These are phyloP conservation scores for Aepyceros melampus DNA, from an alignment of 2,113 vertebrate species.

Conservation along the genomic window DNA sequence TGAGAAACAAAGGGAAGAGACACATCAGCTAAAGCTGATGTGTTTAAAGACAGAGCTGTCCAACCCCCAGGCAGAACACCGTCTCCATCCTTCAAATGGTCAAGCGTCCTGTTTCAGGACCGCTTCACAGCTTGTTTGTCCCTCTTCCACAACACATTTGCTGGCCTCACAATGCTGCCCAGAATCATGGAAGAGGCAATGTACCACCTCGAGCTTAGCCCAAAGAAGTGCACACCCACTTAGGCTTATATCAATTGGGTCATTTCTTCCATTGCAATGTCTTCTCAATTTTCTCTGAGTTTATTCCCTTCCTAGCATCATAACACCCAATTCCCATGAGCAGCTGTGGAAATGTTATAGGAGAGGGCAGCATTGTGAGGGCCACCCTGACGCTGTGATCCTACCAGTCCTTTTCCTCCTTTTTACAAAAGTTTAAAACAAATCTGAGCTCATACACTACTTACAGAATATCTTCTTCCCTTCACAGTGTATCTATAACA, in stretches of 20 bases:
- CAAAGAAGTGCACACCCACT: not conserved
- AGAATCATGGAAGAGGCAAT: not conserved
- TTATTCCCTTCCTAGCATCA: not conserved
- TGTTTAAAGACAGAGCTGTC: not conserved
- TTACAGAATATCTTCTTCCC: not conserved
- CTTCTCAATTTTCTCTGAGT: not conserved
- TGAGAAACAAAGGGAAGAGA: not conserved
- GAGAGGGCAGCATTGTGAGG: no score
- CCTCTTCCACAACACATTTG: not conserved
- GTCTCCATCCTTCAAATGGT: fast-evolving
- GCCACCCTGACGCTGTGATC: not conserved
- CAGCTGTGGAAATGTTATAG: not conserved
- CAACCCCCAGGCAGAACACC: not conserved
- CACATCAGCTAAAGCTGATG: not conserved
- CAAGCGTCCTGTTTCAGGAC: not conserved
- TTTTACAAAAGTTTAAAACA: not conserved
- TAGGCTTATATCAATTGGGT: not conserved
- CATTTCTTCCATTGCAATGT: not conserved
- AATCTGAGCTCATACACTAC: not conserved
- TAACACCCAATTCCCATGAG: not conserved
- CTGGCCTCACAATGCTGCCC: no score
- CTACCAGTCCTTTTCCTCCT: not conserved
- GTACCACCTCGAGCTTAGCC: not conserved
- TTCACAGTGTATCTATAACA: not conserved
- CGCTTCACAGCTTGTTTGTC: not conserved